Conservation (phyloP, 2,113 vertebrate genomes). For the Oncorhynchus gorbuscha region DNA sequence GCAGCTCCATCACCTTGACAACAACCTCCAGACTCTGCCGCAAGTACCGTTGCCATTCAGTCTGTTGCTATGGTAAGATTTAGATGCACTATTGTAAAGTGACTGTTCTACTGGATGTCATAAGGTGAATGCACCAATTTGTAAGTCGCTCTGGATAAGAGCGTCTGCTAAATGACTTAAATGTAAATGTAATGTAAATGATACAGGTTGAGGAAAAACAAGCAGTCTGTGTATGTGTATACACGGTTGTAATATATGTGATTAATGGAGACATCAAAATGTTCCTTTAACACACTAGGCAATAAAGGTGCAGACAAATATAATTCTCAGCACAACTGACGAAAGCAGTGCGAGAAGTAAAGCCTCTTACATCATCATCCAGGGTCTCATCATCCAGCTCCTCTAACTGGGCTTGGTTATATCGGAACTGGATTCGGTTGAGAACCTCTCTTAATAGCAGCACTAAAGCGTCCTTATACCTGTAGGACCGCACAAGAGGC, state of each 20-base stretch:
- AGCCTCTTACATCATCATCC: slow-evolving; percentile 91
- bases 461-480: slow-evolving; percentile 95
- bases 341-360: background rate
- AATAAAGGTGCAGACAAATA: background rate
- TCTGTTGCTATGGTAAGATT: slow-evolving; percentile 90
- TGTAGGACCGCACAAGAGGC: slow-evolving; percentile 42
- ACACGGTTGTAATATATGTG: too few species aligned
- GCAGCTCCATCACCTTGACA: slow-evolving; percentile 97
- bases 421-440: slow-evolving; percentile 95
- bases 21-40: slow-evolving; percentile 98
- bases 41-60: slow-evolving; percentile 97
- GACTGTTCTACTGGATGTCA: too few species aligned
- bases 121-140: too few species aligned
- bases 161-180: too few species aligned
- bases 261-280: background rate
- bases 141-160: too few species aligned
- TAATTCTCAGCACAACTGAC: background rate
- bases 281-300: background rate
- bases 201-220: background rate
- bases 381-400: slow-evolving; percentile 96
- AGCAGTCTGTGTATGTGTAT: background rate
- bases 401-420: slow-evolving; percentile 95
- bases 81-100: too few species aligned
- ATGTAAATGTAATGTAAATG: too few species aligned
- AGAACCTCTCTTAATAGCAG: slow-evolving; percentile 91